These are phyloP conservation scores for Meta bourneti DNA, from an alignment of 2,888 invertebrate genomes.

Conservation along the genomic window DNA sequence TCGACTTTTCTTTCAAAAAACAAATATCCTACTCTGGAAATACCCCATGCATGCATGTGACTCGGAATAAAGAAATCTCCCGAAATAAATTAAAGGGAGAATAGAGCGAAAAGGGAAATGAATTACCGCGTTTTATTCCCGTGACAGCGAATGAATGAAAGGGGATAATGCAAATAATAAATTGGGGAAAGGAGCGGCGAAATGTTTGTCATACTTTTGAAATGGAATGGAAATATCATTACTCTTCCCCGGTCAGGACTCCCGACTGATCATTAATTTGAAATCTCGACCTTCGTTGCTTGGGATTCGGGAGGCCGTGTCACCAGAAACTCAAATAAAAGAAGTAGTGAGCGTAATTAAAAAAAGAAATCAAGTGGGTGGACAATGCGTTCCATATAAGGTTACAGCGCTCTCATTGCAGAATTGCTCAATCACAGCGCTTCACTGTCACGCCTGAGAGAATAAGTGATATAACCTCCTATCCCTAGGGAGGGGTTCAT, in stretches of 20 bases:
- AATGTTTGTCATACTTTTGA: conserved; percentile 73
- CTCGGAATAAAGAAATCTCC: conserved; percentile 44
- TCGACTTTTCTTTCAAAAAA: background rate
- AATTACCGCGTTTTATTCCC: conserved; percentile 48
- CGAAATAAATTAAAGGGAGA: conserved; percentile 50
- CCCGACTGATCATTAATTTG: conserved; percentile 45
- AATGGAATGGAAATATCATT: conserved; percentile 71
- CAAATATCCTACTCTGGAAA: background rate
- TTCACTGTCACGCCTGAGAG: no score
- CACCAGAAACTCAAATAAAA: background rate
- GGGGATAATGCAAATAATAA: conserved; percentile 64
- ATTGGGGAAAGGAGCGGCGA: conserved; percentile 36
- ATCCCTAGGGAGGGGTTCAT: no score
- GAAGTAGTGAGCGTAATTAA: background rate
- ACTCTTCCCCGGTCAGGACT: conserved; percentile 42
- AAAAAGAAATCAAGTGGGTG: background rate
- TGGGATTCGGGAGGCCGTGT: background rate
- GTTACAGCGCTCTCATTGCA: no score
- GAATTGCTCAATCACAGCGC: no score
- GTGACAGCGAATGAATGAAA: conserved; percentile 33
- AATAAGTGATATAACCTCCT: no score
- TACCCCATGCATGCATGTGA: background rate
- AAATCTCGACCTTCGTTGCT: conserved; percentile 5
- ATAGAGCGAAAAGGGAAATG: conserved; percentile 12
- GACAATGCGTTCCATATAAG: background rate